Evolutionary conservation across 2,888 invertebrate species (phyloP).

Genomic region (Eupithecia abbreviata): DNA sequence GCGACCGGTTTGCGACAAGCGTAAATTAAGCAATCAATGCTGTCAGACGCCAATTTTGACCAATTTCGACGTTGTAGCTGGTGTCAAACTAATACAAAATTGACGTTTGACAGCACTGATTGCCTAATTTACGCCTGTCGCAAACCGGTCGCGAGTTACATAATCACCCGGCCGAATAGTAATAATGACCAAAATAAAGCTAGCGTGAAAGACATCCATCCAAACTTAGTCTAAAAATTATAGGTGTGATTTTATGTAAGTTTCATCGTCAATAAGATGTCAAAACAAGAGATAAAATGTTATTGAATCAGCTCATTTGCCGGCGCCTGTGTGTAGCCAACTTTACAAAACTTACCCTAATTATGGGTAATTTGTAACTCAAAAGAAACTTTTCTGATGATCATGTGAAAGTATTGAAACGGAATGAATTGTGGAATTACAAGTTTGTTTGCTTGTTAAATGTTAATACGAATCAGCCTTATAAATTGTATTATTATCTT

Average conservation of each 20-base stretch:
- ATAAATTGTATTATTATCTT: slow-evolving; percentile 1
- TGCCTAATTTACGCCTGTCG: no score
- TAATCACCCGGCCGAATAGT: no score
- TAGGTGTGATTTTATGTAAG: background rate
- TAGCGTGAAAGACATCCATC: background rate
- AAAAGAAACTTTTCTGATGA: slow-evolving; percentile 38
- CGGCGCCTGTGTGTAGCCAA: slow-evolving; percentile 33
- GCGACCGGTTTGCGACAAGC: no score
- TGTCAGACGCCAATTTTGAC: no score
- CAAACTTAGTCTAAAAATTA: background rate
- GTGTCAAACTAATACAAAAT: no score
- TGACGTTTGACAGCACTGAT: no score
- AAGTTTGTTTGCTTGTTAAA: slow-evolving; percentile 19
- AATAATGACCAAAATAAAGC: no score
- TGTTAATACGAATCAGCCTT: slow-evolving; percentile 4
- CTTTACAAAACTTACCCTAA: slow-evolving; percentile 39
- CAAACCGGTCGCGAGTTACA: no score
- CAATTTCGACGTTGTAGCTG: no score
- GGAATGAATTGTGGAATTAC: slow-evolving; percentile 14
- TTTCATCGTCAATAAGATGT: background rate
- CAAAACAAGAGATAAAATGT: background rate
- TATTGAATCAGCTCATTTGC: slow-evolving; percentile 24
- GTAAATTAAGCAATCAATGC: no score
- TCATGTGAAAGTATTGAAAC: slow-evolving; percentile 17
- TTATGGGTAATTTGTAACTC: slow-evolving; percentile 38